Base-by-base conservation (phyloP, 1,140 invertebrate species). In the Prorops nasuta region DNA sequence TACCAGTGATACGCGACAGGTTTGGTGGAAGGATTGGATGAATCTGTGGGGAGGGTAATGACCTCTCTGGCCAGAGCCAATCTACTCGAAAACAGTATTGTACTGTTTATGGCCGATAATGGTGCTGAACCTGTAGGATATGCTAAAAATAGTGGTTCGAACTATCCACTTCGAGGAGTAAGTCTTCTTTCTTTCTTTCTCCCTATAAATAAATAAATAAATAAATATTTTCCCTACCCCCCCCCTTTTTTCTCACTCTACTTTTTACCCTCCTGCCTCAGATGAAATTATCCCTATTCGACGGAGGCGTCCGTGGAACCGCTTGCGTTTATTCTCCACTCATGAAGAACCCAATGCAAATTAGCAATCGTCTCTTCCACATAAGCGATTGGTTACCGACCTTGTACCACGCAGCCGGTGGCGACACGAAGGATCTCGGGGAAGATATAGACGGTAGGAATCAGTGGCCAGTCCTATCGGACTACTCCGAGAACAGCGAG, bases 371-470 rank as follows among this genome's bases (percentile, higher is more conserved):
- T 24, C 63, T 89, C 37, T 80, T 89, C 49, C 86, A 89, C 57
- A 80, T 90, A 10, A 80, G 80, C 43, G 89, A 91, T 70, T 90
- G 88, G 88, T 61, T 91, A 22, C 88, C 89, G 0, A 87, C 87
- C 0, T 52, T 88, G 0, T 82, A 76, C 34, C 47, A 69, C 14
- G 80, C 80, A 3, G 81, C 79, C 14, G 81, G 82, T 44, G 79
- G 80, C 18, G 69, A 80, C 52, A 35, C 69, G 1, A 51, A 60
- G 1, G 58, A 69, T 49, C 41, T 76, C 0, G 22, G 45, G 2
- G 12, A 59, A 10, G 31, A 48, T 31, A 55, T 76, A 0, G 81
- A 82, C 45, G 81, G 81, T 2, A 44, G 77, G 3, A 72, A 81
- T 69, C 75, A 79, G 44, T 83, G 81, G 80, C 58, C 65, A 0